Base-by-base conservation (phyloP, 2,888 invertebrate species). In the Drosophila pseudotalamancana region DNA sequence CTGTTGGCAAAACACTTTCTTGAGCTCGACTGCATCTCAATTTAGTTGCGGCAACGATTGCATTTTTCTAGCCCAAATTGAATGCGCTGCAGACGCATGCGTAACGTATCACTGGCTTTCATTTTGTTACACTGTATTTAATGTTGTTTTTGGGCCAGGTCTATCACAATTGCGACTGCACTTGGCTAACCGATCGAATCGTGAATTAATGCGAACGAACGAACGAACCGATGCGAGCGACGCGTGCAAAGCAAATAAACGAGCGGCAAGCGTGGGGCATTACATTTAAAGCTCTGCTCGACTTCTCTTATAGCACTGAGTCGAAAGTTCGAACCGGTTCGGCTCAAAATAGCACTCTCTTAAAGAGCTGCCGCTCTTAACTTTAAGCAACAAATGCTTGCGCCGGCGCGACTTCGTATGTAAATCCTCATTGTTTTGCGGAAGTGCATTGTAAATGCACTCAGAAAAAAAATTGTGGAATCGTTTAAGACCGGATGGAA, bases 21-120 rank as follows among this genome's bases (percentile, higher is more conserved):
- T 60, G 56, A 23, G 55, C 21, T 32, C 59, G 57, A 54, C 55
- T 67, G 66, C 79, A 75, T 57, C 59, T 75, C 12, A 25, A 27
- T 27, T 29, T 19, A 49, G 27, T 49, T 49, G 27, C 46, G 14
- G 37, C 61, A 46, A 37, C 54, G 51, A 48, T 39, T 46, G 49
- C 43, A 39, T 43, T 50, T 50, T 54, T 67, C 55, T 45, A 29
- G 25, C 34, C 51, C 57, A 60, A 56, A 65, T 72, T 63, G 66
- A 42, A 45, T 68, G 80, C 77, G 53, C 70, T 67, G 76, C 71
- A 67, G 49, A 63, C 80, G 86, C 86, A 70, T 83, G 80, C 69
- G 71, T 61, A 83, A 69, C 77, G 66, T 80, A 54, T 86, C 80
- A 73, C 83, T 80, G 63, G 77, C 66, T 79, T 86, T 83, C 81